Percentiles rank a stretch among this genome's conserved stretches.
Conservation (phyloP, 2,797 vertebrate genomes). For the Danio choprae region DNA sequence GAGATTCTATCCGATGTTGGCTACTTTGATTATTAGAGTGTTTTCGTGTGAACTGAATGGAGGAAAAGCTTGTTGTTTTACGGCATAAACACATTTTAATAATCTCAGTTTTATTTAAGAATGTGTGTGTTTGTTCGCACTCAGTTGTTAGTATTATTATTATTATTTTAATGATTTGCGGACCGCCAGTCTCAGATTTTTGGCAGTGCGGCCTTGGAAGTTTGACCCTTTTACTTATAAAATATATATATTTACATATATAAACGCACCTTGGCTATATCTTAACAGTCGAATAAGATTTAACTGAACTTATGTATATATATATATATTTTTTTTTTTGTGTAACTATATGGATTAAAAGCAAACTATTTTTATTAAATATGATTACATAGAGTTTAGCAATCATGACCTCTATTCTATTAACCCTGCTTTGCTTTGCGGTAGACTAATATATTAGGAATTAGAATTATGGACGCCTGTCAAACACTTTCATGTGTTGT, state of each 20-base stretch:
- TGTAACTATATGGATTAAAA: neutral
- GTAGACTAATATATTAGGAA: neutral
- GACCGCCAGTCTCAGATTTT: neutral
- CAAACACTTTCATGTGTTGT: neutral
- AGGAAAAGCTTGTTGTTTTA: neutral
- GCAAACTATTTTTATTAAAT: neutral
- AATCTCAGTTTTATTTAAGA: neutral
- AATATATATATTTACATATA: constrained; percentile 18
- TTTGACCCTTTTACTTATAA: neutral
- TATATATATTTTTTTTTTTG: neutral
- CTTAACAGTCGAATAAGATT: neutral
- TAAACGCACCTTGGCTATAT: neutral
- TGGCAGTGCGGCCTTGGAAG: constrained; percentile 26
- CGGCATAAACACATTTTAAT: neutral
- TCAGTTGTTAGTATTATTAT: neutral
- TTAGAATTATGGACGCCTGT: too few species aligned
- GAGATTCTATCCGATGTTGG: constrained; percentile 5
- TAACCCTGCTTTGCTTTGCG: constrained; percentile 15
- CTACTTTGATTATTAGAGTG: constrained; percentile 8
- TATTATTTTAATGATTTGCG: neutral
- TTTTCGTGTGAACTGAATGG: neutral
- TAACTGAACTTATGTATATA: too few species aligned
- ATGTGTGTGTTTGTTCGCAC: neutral
- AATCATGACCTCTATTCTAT: neutral
- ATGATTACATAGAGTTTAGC: too few species aligned